Base-by-base conservation (phyloP, 2,797 vertebrate species). In the Halcyon leucocephala region DNA sequence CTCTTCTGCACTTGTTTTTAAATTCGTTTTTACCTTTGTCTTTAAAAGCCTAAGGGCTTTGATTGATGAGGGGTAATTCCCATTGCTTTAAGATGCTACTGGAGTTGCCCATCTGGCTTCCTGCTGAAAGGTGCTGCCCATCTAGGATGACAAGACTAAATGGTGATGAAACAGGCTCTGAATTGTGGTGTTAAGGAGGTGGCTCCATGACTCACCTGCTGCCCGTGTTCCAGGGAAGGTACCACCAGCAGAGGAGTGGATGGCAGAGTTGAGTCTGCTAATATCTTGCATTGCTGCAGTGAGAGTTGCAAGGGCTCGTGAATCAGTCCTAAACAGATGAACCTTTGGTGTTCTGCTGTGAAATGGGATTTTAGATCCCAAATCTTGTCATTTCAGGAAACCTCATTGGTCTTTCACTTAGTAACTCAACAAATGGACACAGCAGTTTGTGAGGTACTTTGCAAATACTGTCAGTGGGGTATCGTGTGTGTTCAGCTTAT, bases 141-240 rank as follows among this genome's bases (percentile, higher is more conserved):
- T n/a, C 22, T 71, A 8, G 18, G 15, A 12, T 67, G 16, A 55
- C 3, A 1, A 65, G n/a, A 31, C 37, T 21, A 49, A 89, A 33
- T 39, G 44, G 14, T 62, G 24, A 6, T 46, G 41, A 17, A 60
- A 33, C 22, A 12, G 26, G 25, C 37, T 86, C 21, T 49, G 49
- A 79, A 19, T 58, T 69, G 58, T 31, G 17, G 5, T 16, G 11
- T 57, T 74, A 52, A 89, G 37, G 37, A 92, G 33, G 37, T 79
- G 54, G 25, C 9, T 6, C 0, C 0, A 0, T n/a, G 37, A 22
- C 67, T 94, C 0, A 4, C 35, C 31, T 83, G 14, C n/a, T 64
- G 17, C 33, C 39, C 19, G 17, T 80, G 18, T 80, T 65, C 6
- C 21, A 12, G n/a, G 44, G 51, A 25, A 58, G 41, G 18, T 49